Percentiles rank a stretch among this genome's conserved stretches.
These are phyloP conservation scores for Acipenser transmontanus DNA, from an alignment of 2,797 vertebrate genomes.

Conservation along the genomic window DNA sequence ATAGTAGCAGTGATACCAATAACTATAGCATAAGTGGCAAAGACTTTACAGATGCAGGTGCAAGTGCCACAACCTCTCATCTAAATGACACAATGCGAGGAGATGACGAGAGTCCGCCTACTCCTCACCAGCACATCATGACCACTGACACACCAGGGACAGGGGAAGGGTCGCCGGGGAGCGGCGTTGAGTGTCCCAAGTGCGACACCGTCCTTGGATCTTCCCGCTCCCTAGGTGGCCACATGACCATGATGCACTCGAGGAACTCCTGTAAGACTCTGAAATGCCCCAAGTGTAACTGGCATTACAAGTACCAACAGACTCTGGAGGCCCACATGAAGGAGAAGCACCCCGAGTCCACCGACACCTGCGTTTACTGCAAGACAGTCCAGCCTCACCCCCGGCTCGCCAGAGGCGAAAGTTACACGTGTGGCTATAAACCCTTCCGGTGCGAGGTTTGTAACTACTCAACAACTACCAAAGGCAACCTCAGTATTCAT, in stretches of 20 bases:
- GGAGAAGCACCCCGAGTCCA: constrained; percentile 97
- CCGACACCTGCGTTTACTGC: constrained; percentile 94
- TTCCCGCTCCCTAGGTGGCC: constrained; percentile 94
- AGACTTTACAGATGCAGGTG: constrained; percentile 70
- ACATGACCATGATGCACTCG: constrained; percentile 99
- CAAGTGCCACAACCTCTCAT: constrained; percentile 67
- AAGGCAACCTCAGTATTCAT: constrained; percentile 99
- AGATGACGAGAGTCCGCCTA: constrained; percentile 85
- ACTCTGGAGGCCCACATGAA: constrained; percentile 99
- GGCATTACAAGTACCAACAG: constrained; percentile 99
- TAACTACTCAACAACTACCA: constrained; percentile 99
- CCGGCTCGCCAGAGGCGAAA: constrained; percentile 94
- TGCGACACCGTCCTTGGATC: constrained; percentile 97
- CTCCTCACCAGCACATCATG: constrained; percentile 86
- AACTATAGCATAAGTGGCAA: constrained; percentile 63
- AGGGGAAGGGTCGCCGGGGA: constrained; percentile 91
- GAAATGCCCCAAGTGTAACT: constrained; percentile 99
- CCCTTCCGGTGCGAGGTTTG: constrained; percentile 99
- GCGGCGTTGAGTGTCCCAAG: constrained; percentile 96
- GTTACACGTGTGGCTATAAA: constrained; percentile 99
- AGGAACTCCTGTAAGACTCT: constrained; percentile 98
- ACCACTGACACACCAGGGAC: constrained; percentile 79
- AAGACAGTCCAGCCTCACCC: constrained; percentile 96
- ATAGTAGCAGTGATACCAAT: constrained; percentile 75
- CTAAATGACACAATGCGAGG: constrained; percentile 72